Base-by-base conservation (phyloP, 1,140 invertebrate genomes). In the Diprion similis region DNA sequence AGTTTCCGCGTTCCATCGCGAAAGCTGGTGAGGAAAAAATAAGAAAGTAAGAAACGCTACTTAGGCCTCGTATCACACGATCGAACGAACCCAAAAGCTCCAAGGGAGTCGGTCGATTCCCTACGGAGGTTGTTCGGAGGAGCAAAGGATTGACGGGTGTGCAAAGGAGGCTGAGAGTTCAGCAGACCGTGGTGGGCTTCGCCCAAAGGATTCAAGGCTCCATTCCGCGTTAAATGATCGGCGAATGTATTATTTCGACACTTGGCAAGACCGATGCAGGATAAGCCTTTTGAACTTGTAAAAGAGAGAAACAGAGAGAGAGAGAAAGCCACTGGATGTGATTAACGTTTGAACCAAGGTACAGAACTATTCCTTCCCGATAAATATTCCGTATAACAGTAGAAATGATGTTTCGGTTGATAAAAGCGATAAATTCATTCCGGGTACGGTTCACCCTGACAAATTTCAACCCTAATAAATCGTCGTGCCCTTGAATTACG, bases 51-150 rank as follows among this genome's bases (percentile, higher is more conserved):
- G 51, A 59, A 59, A 59, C 51, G 67, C 13, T 47, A 19, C 67
- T 68, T 71, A 71, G 71, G 70, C 51, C n/a, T 73, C 47, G 79
- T 59, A 80, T 80, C 75, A 72, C 47, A 80, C 79, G 79, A 78
- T 15, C 66, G 68, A 80, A 45, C 67, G 75, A 74, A 72, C 78
- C 69, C 68, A 13, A 79, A 80, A 74, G 78, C 69, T 59, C 15
- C 15, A 46, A n/a, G 46, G 15, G 51, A 70, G 72, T 37, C 46
- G 37, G 10, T 11, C 17, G 73, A 73, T 10, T 59, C 51, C 51
- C 51, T 17, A 9, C 51, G 51, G 51, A 59, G 51, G 51, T 59
- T 13, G 11, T 17, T 59, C 51, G 51, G n/a, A 13, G 51, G 51
- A 17, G 51, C 51, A 59, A 59, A 59, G 51, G 51, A 59, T 59